These are phyloP conservation scores for Porites lobata DNA, from an alignment of 92 coral and sea anemone genomes.

Conservation along the genomic window DNA sequence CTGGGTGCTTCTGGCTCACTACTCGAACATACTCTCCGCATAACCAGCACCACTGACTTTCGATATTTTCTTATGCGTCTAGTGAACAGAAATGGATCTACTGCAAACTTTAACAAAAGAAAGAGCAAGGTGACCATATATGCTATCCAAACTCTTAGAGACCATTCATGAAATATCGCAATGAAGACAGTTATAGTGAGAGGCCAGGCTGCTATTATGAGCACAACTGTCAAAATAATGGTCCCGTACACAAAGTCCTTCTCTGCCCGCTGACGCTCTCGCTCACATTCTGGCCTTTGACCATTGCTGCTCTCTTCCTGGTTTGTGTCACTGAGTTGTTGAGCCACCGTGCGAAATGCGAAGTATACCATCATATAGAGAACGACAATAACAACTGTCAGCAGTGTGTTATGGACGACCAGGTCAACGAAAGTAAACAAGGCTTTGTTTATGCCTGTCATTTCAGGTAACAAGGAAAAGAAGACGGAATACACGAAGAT, in stretches of 20 bases:
- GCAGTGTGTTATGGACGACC: constrained; percentile 63
- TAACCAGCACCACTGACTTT: constrained; percentile 54
- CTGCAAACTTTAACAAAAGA: constrained; percentile 68
- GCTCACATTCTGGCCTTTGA: constrained; percentile 31
- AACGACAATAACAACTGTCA: constrained; percentile 54
- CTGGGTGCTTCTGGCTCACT: constrained; percentile 3
- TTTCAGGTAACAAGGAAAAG: constrained; percentile 77
- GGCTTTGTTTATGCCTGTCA: constrained; percentile 36
- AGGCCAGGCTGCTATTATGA: constrained; percentile 78
- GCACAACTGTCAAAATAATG: constrained; percentile 67
- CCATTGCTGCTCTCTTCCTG: not conserved
- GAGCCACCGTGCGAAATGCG: constrained; percentile 56
- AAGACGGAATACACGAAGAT: constrained; percentile 73
- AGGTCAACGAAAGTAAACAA: constrained; percentile 56
- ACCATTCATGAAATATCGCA: constrained; percentile 1
- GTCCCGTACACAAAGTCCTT: constrained; percentile 80
- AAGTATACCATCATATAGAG: constrained; percentile 69
- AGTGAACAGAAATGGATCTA: constrained; percentile 82
- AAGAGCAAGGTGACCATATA: constrained; percentile 48
- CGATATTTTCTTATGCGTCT: constrained; percentile 79
- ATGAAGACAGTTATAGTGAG: constrained; percentile 49
- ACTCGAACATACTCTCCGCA: not conserved
- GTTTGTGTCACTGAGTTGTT: constrained; percentile 57
- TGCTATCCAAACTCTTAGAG: constrained; percentile 30
- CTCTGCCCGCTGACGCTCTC: constrained; percentile 65